phyloP scores from a whole-genome alignment of 2,888 invertebrate genomes.

The Eumerus sabulonum region DNA sequence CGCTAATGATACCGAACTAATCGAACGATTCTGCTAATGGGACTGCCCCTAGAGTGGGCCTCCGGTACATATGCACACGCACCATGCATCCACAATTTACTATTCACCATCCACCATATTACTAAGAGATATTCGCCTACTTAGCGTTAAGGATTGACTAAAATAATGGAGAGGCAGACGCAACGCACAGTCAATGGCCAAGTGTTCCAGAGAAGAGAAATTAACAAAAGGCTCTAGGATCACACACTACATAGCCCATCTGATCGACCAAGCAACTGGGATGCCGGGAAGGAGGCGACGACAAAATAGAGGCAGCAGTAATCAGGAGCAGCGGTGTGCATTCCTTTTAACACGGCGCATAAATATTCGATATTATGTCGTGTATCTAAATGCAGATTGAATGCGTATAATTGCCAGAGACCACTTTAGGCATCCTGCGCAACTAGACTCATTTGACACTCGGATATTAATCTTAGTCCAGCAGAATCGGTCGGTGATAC shows the following conservation, averaged over 20 bases:
- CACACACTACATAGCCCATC: background rate
- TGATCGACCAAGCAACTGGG: background rate
- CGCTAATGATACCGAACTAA: conserved; percentile 66
- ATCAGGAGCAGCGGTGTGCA: conserved; percentile 67
- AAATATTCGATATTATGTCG: conserved; percentile 69
- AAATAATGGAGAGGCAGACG: conserved; percentile 50
- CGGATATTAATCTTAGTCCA: conserved; percentile 66
- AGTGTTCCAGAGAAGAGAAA: conserved; percentile 30
- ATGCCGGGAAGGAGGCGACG: background rate
- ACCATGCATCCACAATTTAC: background rate
- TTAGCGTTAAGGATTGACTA: conserved; percentile 53
- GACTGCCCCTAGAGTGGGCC: conserved; percentile 42
- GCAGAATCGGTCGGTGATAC: conserved; percentile 54
- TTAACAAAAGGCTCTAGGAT: conserved; percentile 43
- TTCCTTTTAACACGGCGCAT: conserved; percentile 68
- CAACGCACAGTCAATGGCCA: conserved; percentile 25
- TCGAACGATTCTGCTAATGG: conserved; percentile 65
- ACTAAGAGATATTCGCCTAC: conserved; percentile 48
- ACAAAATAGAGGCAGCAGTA: conserved; percentile 43
- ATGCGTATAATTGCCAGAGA: conserved; percentile 66
- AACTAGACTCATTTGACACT: conserved; percentile 68
- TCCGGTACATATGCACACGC: conserved; percentile 20
- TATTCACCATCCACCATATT: conserved; percentile 1
- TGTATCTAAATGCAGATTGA: conserved; percentile 68
- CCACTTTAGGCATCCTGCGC: conserved; percentile 66